Conservation (phyloP, 2,797 vertebrate species). For the Cossypha niveicapilla region DNA sequence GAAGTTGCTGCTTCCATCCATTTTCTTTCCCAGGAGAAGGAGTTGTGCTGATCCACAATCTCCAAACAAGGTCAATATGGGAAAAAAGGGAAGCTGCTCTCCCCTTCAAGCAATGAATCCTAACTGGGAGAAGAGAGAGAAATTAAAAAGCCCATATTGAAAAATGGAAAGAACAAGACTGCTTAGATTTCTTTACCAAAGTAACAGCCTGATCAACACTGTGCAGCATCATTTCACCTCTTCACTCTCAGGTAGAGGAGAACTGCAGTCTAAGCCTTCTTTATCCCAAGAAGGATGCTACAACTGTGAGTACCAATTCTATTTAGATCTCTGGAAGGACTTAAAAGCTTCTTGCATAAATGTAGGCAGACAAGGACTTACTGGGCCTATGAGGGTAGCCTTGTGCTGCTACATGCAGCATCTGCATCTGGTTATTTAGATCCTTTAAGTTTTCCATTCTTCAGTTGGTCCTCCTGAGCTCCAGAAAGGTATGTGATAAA, state of each 20-base stretch:
- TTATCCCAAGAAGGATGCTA: neutral
- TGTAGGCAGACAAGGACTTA: neutral
- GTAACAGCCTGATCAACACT: neutral
- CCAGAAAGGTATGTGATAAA: neutral
- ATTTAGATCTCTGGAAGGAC: neutral
- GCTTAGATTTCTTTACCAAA: neutral
- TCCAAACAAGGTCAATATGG: neutral
- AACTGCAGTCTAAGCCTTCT: neutral
- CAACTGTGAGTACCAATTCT: neutral
- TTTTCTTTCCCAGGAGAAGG: conserved; percentile 2
- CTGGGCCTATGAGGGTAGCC: neutral
- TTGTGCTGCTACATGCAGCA: neutral
- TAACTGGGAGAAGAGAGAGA: neutral
- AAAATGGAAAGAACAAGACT: neutral
- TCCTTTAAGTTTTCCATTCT: neutral
- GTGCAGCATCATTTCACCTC: neutral
- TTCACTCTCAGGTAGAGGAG: neutral
- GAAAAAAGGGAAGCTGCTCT: neutral
- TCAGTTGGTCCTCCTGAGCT: neutral
- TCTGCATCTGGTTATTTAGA: neutral
- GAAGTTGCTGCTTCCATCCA: neutral
- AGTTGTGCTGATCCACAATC: neutral
- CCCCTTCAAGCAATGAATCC: neutral
- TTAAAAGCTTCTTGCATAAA: neutral
- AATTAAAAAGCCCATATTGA: neutral